Conservation (phyloP, 2,113 vertebrate species). For the Clupea harengus region DNA sequence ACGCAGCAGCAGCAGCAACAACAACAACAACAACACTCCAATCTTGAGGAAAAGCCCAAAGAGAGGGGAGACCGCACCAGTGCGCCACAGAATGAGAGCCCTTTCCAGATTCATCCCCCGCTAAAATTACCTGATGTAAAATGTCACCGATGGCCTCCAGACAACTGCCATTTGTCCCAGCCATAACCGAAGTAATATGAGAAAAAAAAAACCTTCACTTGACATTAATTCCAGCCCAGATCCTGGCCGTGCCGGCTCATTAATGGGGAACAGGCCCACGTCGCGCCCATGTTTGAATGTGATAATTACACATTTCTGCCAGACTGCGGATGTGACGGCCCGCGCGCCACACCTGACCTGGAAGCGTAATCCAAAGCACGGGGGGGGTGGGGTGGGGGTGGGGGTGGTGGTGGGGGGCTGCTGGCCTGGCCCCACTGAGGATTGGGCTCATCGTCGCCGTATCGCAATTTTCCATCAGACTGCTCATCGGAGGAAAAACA, state of each 20-base stretch:
- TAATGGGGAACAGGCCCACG: background rate
- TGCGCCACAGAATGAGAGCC: background rate
- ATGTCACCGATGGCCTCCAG: background rate
- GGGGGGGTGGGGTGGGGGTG: background rate
- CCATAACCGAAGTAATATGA: background rate
- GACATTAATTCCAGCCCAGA: conserved; percentile 14
- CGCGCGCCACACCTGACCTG: background rate
- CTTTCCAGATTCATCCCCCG: background rate
- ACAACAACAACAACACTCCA: background rate
- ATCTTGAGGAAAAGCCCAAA: background rate
- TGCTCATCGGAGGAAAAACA: conserved; percentile 52
- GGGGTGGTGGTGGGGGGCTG: too few species aligned
- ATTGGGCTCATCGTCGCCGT: conserved; percentile 41
- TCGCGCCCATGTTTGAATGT: background rate
- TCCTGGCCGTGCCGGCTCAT: background rate
- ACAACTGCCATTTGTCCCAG: conserved; percentile 11
- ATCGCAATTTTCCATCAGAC: conserved; percentile 54
- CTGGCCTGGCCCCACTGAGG: conserved; percentile 30
- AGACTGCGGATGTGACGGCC: background rate
- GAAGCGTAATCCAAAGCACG: background rate
- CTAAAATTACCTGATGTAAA: background rate
- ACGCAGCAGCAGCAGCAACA: background rate
- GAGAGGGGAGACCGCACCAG: background rate
- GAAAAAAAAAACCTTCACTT: background rate
- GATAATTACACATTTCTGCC: background rate